Evolutionary conservation across 2,113 vertebrate species (phyloP).

Genomic region (Colaptes auratus): DNA sequence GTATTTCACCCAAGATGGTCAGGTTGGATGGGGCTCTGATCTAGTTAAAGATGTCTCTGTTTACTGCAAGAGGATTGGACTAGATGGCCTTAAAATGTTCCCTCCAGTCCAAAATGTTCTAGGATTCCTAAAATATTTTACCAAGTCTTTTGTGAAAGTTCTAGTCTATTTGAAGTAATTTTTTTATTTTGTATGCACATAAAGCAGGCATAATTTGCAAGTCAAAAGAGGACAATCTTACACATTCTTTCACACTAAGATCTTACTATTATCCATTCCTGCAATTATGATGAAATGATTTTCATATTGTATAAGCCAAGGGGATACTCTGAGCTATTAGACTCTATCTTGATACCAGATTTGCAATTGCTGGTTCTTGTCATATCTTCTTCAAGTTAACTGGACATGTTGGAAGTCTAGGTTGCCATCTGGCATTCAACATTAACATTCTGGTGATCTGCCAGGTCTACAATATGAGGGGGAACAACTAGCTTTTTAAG

Average conservation of each 20-base stretch:
- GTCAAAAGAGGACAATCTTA: not conserved
- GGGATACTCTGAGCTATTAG: rapidly evolving
- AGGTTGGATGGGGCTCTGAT: no score
- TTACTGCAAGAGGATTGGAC: no score
- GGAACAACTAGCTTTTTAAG: not conserved
- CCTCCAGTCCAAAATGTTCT: no score
- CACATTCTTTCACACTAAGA: rapidly evolving
- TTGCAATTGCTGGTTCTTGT: not conserved
- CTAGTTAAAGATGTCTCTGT: no score
- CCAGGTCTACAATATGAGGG: not conserved
- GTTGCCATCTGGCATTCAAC: not conserved
- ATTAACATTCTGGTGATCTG: rapidly evolving
- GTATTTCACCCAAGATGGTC: not conserved
- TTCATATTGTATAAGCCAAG: not conserved
- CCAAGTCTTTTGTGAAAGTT: not conserved
- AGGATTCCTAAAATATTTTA: not conserved
- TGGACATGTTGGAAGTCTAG: not conserved
- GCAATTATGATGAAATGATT: not conserved
- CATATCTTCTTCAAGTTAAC: not conserved
- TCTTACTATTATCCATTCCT: not conserved
- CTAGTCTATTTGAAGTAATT: not conserved
- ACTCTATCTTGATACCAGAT: not conserved
- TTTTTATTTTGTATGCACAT: not conserved
- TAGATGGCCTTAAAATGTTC: no score
- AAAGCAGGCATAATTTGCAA: not conserved